Base-by-base conservation (phyloP, 2,113 vertebrate species). In the Catharus fuscescens region DNA sequence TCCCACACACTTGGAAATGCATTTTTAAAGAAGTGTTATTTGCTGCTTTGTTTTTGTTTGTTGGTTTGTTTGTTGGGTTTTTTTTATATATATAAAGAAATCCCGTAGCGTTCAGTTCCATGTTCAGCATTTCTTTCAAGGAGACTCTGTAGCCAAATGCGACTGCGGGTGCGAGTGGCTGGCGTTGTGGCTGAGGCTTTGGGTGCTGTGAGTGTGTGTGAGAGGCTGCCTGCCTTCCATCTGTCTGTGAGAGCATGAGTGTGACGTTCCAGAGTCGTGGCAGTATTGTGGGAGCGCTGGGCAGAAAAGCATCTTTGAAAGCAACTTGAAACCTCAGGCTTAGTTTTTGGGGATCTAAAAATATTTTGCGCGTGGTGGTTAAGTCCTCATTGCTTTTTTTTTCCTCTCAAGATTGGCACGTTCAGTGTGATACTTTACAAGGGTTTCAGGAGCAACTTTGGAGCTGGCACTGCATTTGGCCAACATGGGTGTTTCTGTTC, bases 101-200 rank as follows among this genome's bases (percentile, higher is more conserved):
- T 79, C 54, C 17, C 9, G 20, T 92, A 80, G 91, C 19, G 26
- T 97, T 93, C 74, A 18, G 71, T 95, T 96, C 86, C 53, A 84
- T 4, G 40, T 95, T 96, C 80, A 90, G 93, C 95, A 96, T 96
- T 96, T 96, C 95, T 96, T 96, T 73, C 81, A 53, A 86, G 92
- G 80, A 88, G 86, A 80, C 88, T 93, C 79, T 67, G 82, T 79
- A 93, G 96, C 90, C 95, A 91, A 92, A 86, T 32, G 69, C 12
- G 80, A 48, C 62, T 67, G 48, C 5, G 38, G 72, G 82, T 82
- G 88, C 1, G 86, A 64, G 70, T 80, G 86, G 84, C 73, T 88
- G 11, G 54, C 72, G 85, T 70, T 56, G 10, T 62, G 87, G 54
- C 2, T 93, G 87, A 91, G 85, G 93, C 66, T 84, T 73, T 0